phyloP scores from a whole-genome alignment of 2,113 vertebrate genomes.

The Solea solea region DNA sequence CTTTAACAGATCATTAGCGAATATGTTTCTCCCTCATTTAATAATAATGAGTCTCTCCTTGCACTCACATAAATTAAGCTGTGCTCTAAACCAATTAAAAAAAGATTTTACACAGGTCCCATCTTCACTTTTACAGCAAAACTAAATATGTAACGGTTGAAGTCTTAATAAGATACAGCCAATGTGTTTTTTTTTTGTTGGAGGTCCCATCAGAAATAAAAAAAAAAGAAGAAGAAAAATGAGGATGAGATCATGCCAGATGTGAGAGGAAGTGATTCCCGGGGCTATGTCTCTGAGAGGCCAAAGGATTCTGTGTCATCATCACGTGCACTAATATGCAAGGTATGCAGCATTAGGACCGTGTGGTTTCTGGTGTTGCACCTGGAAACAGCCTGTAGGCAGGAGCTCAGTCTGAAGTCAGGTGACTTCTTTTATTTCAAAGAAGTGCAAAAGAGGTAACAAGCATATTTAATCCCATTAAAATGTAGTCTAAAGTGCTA shows the following conservation, averaged over 20 bases:
- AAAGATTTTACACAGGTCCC: slow-evolving; percentile 9
- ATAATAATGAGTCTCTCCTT: slow-evolving; percentile 34
- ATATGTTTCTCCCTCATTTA: slow-evolving; percentile 41
- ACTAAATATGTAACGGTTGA: neutral
- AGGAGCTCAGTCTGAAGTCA: slow-evolving; percentile 59
- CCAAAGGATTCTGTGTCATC: slow-evolving; percentile 64
- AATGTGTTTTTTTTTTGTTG: slow-evolving; percentile 5
- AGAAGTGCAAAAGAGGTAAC: slow-evolving; percentile 19
- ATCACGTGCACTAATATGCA: slow-evolving; percentile 62
- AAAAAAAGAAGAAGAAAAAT: neutral
- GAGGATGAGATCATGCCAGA: slow-evolving; percentile 71
- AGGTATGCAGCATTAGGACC: slow-evolving; percentile 41
- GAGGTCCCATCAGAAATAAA: slow-evolving; percentile 6
- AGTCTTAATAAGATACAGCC: slow-evolving; percentile 22
- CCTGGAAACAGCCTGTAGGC: slow-evolving; percentile 62
- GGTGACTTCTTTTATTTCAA: slow-evolving; percentile 43
- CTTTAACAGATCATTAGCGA: slow-evolving; percentile 13
- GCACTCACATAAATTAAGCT: slow-evolving; percentile 43
- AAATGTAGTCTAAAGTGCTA: neutral
- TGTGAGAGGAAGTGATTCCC: slow-evolving; percentile 55
- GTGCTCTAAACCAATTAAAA: slow-evolving; percentile 23
- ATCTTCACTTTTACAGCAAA: slow-evolving; percentile 4
- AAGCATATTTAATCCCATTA: neutral
- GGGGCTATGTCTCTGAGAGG: slow-evolving; percentile 54
- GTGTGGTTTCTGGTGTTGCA: slow-evolving; percentile 51